These are phyloP conservation scores for Phalloptychus januarius DNA, from an alignment of 2,797 vertebrate species.

Conservation along the genomic window DNA sequence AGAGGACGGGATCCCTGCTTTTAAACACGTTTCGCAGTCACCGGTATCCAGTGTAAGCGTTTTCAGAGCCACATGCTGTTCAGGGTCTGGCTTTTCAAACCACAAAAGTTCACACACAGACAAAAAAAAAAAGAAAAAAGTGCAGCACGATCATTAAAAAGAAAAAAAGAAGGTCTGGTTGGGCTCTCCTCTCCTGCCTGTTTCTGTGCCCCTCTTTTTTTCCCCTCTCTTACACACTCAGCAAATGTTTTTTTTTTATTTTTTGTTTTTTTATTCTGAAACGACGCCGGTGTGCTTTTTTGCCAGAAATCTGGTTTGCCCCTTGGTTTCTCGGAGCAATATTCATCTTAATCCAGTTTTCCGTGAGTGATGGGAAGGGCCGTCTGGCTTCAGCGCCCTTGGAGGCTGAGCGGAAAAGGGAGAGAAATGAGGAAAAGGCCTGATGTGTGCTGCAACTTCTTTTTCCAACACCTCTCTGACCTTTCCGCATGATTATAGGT, in stretches of 20 bases:
- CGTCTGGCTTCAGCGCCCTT: conserved; percentile 27
- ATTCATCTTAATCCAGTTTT: conserved; percentile 70
- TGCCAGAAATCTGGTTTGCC: conserved; percentile 47
- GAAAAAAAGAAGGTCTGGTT: conserved; percentile 4
- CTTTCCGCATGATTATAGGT: conserved; percentile 46
- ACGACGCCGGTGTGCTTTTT: conserved; percentile 35
- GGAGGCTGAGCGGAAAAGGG: conserved; percentile 37
- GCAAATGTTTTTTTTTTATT: conserved; percentile 14
- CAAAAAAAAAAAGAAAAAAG: conserved; percentile 49
- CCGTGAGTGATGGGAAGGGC: conserved; percentile 58
- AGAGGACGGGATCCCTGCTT: conserved; percentile 29
- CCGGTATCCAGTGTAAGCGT: conserved; percentile 13
- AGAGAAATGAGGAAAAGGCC: conserved; percentile 20
- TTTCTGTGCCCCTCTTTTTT: conserved; percentile 39
- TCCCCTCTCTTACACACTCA: background rate
- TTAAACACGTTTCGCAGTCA: conserved; percentile 26
- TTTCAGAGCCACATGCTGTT: conserved; percentile 60
- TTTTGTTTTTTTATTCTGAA: background rate
- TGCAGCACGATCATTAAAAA: conserved; percentile 48
- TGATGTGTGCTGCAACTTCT: conserved; percentile 14
- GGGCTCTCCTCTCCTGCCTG: conserved; percentile 47
- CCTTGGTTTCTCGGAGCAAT: conserved; percentile 53
- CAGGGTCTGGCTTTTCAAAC: conserved; percentile 52
- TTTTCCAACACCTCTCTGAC: conserved; percentile 42
- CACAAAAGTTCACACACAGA: conserved; percentile 71